Evolutionary conservation across 2,888 invertebrate species (phyloP), one percentile per base, ranked within the genome.

Genomic region (Lysandra coridon): DNA sequence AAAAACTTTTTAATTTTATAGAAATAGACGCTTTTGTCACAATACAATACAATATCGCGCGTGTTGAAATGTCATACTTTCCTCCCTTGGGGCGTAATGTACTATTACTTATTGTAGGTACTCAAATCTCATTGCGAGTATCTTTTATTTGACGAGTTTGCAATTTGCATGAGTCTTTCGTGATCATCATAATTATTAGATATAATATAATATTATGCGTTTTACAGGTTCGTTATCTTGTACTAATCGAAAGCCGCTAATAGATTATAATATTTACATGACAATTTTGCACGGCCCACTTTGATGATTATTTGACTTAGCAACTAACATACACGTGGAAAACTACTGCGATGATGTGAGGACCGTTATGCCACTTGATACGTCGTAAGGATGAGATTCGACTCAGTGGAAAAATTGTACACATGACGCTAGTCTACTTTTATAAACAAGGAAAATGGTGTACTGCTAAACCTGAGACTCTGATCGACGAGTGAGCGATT

Each of bases 331-430:
- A 6, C 5, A 69, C 10, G 30, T 69, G 69, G 69, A 69, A 69
- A 69, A 69, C 33, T 69, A 69, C 69, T 5, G 69, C 33, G 69
- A 37, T 23, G 37, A 69, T 69, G 64, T 33, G 10, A 37, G 33
- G 17, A 37, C 69, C 33, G 69, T 69, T 69, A 33, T 33, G 4
- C 10, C 5, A 69, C 33, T 23, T 64, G 2, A 7, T 69, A 64
- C 33, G 69, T 33, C 69, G 33, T 33, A 69, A 69, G 33, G 33
- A 69, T 69, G 14, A 69, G 69, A 69, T 69, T 64, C 12, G 64
- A 64, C 23, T 69, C 69, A 69, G 33, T 69, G 69, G 69, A 69
- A 69, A 69, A 69, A 69, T 69, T 69, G 17, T 37, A 33, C 14
- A 6, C 69, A 69, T 69, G 33, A 33, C 33, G 14, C 33, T 33